Base-by-base conservation (phyloP, 2,888 invertebrate genomes). In the Lasioglossum malachurum region DNA sequence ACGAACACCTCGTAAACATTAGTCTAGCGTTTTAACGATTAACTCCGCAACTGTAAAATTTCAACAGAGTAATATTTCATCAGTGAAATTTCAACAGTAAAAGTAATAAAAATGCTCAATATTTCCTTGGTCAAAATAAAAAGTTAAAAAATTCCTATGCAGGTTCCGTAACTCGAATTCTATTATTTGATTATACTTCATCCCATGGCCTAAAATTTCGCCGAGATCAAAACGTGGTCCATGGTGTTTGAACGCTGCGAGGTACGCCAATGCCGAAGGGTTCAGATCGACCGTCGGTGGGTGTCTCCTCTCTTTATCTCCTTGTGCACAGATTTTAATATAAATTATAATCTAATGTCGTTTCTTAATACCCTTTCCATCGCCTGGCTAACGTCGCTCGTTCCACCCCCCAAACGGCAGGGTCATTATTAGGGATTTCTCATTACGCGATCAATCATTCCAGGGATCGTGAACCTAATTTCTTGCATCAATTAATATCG, bases 331-430 rank as follows among this genome's bases (percentile, higher is more conserved):
- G 94, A 95, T 95, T 95, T 95, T 95, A 95, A 95, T 95, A 95
- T 95, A 95, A 95, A 95, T 95, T 95, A 95, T 94, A 95, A 95
- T 95, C 95, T 95, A 94, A 94, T 94, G 94, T 94, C 94, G 92
- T 95, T 95, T 94, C 94, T 95, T 95, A 95, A 94, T 95, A 94
- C 93, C 57, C 94, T 92, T 89, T 92, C 92, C 88, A 81, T 80
- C 89, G 85, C 89, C 82, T 82, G 79, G 86, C 81, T 83, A 46
- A 77, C 88, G 87, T 74, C 82, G 79, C 86, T 87, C 88, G 83
- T 84, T 87, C 82, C 78, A 83, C 87, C 91, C 89, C 87, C 89
- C 90, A 92, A 94, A 94, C 93, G 93, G 87, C 92, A 80, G 88
- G 92, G 93, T 95, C 93, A 94, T 95, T 95, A 95, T 94, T 94